These are phyloP conservation scores for Glaucopsyche alexis DNA, from an alignment of 2,888 invertebrate genomes.

Conservation along the genomic window DNA sequence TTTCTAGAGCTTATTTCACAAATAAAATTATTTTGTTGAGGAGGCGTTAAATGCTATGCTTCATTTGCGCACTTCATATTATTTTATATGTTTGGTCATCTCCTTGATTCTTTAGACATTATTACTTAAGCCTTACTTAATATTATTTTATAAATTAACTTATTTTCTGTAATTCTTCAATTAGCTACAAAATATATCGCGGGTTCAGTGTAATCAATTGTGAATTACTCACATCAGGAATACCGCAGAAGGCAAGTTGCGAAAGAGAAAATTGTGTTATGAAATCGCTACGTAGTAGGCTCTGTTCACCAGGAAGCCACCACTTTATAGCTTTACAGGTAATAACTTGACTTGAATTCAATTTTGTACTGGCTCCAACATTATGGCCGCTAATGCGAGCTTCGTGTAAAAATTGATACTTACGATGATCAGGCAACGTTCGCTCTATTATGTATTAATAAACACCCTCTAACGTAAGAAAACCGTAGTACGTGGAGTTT, in stretches of 20 bases:
- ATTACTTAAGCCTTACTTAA: background rate
- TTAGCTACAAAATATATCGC: conserved; percentile 20
- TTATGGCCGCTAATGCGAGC: conserved; percentile 31
- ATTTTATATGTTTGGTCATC: too few species aligned
- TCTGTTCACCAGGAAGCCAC: conserved; percentile 59
- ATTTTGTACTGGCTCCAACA: conserved; percentile 45
- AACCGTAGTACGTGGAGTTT: background rate
- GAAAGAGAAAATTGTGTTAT: conserved; percentile 72
- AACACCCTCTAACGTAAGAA: background rate
- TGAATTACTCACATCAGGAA: conserved; percentile 44
- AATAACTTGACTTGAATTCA: conserved; percentile 60
- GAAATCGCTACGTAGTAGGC: conserved; percentile 55
- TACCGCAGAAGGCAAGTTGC: conserved; percentile 51
- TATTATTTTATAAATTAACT: conserved; percentile 3
- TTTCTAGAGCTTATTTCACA: too few species aligned
- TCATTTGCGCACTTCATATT: too few species aligned
- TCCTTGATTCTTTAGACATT: background rate
- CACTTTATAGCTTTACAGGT: conserved; percentile 54
- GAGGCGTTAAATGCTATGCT: too few species aligned
- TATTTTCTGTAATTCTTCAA: conserved; percentile 6
- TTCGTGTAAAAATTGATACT: conserved; percentile 30
- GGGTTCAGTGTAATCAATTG: conserved; percentile 40
- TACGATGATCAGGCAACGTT: conserved; percentile 8
- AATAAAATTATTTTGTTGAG: too few species aligned
- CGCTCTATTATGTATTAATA: conserved; percentile 9